Conservation (phyloP, 2,113 vertebrate genomes). For the Chascanopsetta lugubris region DNA sequence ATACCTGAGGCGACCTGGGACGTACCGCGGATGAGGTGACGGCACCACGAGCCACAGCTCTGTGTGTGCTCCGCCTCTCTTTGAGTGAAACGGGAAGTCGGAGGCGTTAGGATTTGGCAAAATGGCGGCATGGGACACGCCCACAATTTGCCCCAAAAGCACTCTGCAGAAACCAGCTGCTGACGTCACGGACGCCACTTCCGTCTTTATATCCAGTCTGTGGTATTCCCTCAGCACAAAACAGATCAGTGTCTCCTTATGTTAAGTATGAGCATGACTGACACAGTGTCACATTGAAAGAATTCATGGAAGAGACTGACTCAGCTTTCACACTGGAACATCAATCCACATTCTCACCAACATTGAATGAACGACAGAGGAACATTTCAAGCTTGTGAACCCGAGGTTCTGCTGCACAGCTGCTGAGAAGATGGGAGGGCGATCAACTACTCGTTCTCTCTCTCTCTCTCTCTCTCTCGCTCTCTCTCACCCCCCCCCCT, state of each 20-base stretch:
- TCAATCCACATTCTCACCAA: conserved; percentile 10
- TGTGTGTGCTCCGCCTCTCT: no score
- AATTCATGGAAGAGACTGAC: neutral
- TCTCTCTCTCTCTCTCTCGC: conserved; percentile 11
- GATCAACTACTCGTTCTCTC: conserved; percentile 59
- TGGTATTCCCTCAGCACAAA: neutral
- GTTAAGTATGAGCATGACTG: neutral
- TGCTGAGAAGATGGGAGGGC: conserved; percentile 66
- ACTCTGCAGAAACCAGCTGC: no score
- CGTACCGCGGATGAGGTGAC: no score
- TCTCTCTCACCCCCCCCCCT: neutral
- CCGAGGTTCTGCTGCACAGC: conserved; percentile 53
- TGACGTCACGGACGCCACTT: no score
- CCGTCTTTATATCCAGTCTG: neutral
- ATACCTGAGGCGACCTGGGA: no score
- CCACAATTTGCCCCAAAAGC: no score
- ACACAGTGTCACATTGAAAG: neutral
- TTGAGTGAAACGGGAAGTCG: no score
- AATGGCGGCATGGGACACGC: no score
- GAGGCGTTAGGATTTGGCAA: no score
- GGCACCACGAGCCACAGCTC: no score
- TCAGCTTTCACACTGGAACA: neutral
- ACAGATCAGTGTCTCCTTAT: neutral
- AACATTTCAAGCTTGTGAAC: conserved; percentile 35
- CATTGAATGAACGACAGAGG: conserved; percentile 24